A percentile compares a stretch with the other conserved stretches of the same genome.
Conservation (phyloP, 2,797 vertebrate genomes). For the Pitangus sulphuratus region DNA sequence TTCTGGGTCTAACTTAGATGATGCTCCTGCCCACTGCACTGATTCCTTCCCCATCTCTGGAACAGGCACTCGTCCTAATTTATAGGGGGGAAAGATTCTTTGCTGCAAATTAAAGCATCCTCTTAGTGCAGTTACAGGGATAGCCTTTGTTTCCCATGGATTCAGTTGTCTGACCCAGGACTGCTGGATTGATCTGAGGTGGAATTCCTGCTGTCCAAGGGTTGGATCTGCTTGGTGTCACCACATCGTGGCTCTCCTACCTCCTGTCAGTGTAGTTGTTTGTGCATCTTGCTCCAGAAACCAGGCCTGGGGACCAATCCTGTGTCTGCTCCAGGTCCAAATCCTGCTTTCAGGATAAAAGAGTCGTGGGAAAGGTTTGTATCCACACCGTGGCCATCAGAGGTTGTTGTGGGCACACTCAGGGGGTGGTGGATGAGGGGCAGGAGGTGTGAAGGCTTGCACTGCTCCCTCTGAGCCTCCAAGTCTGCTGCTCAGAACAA, state of each 20-base stretch:
- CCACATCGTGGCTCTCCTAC: fast-evolving
- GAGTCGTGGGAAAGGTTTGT: neutral
- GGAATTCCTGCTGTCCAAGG: neutral
- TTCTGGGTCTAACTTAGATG: neutral
- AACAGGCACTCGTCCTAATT: fast-evolving
- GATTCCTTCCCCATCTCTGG: neutral
- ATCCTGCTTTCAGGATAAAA: neutral
- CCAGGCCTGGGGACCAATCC: neutral
- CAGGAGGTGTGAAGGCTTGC: neutral
- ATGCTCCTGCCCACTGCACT: neutral
- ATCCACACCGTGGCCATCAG: neutral
- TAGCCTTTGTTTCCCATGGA: neutral
- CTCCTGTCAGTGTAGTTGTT: fast-evolving
- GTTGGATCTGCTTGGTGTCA: neutral
- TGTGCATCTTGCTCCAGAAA: neutral
- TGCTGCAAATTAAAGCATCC: neutral
- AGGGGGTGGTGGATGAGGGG: neutral
- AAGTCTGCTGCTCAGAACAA: neutral
- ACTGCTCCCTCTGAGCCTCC: neutral
- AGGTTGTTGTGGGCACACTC: neutral
- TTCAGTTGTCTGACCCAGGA: neutral
- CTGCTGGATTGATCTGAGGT: neutral
- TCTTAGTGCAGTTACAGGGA: neutral
- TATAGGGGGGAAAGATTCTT: neutral
- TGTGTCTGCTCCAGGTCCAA: neutral